Base-by-base conservation (phyloP, 1,140 invertebrate species). In the Pseudomyrmex gracilis region DNA sequence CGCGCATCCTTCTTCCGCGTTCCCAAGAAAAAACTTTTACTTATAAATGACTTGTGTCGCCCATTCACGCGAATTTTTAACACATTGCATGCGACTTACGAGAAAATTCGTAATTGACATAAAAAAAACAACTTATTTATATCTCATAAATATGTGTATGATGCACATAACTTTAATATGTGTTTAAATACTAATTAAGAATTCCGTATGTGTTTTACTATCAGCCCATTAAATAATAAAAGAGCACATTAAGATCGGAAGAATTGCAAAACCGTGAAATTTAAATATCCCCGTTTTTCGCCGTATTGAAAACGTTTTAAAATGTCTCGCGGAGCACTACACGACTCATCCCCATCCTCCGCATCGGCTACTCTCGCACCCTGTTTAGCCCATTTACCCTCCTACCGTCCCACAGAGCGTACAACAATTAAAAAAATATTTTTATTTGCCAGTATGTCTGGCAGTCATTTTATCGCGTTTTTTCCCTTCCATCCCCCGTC, bases 371-470 rank as follows among this genome's bases (percentile, higher is more conserved):
- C 15, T 4, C 45, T 60, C 5, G 76, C 57, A 17, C 68, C 24
- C 45, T 70, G 84, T 51, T 34, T 66, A 53, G 45, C 60, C 43
- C 34, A 34, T 34, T 34, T 34, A 34, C 4, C 34, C 34, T 34
- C 13, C 34, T 53, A 10, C 24, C n/a, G 34, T 12, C 13, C 20
- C 22, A 5, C 34, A 24, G 73, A 55, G 85, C 73, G 49, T 12
- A 20, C 13, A 51, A 78, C 82, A 64, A 87, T 87, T 87, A 78
- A 70, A 78, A 89, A 85, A 80, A 87, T 86, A 87, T 88, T 86
- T 84, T 82, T 86, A 89, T 87, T 71, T 43, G 15, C 66, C 9
- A 55, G 13, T 60, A 57, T 53, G 85, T 84, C 86, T 58, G 68
- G n/a, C 64, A 45, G 51, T 66, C 53, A 53, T 87, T 87, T 77